Evolutionary conservation across 2,888 invertebrate species (phyloP), one percentile per base, ranked within the genome.

Genomic region (Amphipoea oculea): DNA sequence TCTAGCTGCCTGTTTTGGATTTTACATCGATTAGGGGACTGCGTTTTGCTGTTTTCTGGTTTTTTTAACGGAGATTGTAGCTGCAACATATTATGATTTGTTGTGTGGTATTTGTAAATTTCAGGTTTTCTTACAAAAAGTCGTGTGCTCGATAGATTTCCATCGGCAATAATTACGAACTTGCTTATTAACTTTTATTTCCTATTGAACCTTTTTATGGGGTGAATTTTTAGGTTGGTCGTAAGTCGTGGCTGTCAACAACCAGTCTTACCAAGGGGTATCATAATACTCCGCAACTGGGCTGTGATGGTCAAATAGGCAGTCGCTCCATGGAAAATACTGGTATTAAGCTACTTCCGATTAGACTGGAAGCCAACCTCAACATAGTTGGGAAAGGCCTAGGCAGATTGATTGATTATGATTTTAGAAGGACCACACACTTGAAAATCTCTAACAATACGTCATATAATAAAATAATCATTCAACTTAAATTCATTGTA

Each of bases 1-100:
- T 88, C 84, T 88, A 79, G 81, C 63, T 72, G 12, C 68, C 70
- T 57, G 42, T 86, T 86, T 89, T 84, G 77, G 79, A 86, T 84
- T 86, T 88, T 65, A 87, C 72, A 81, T 80, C 85, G 88, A 87
- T 80, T 85, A 85, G 66, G 74, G 51, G 23, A 29, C 23, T 57
- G 36, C 23, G 62, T 60, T 70, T 68, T 74, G 45, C 17, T 36
- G 51, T 65, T 63, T 79, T 60, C 9, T 45, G 36, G 0, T 17
- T 69, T 67, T 71, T 5, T 17, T 29, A 36, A 11, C 9, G 4
- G 23, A n/a, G 4, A n/a, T 60, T 40, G 17, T 36, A 17, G 12
- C 1, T 70, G 9, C 9, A 57, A 14, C n/a, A n/a, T n/a, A n/a
- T n/a, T n/a, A n/a, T 54, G 14, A 0, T 45, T 54, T 57, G 17